phyloP scores from a whole-genome alignment of 2,797 vertebrate species.

The Muscicapa comitata region DNA sequence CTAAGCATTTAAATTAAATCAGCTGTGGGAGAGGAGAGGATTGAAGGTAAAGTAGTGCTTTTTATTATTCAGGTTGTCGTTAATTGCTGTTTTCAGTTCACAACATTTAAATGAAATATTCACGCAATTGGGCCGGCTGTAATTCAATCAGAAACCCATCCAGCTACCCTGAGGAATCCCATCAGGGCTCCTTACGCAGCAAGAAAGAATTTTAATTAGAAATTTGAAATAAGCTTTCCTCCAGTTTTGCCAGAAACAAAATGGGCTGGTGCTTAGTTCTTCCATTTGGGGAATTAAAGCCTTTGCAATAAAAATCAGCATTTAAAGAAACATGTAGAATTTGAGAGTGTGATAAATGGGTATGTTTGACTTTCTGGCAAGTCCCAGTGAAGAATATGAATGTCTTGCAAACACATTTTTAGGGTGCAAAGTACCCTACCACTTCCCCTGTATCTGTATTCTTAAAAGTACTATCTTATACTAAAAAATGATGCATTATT shows the following conservation, averaged over 20 bases:
- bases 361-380: not conserved
- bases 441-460: not conserved
- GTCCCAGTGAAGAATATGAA: not conserved
- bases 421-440: not conserved
- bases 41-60: constrained; percentile 41
- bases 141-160: constrained; percentile 40
- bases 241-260: constrained; percentile 47
- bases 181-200: constrained; percentile 15
- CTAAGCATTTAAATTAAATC: constrained; percentile 29
- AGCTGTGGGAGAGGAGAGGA: not conserved
- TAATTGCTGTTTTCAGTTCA: constrained; percentile 55
- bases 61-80: constrained; percentile 34
- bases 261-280: constrained; percentile 6
- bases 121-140: constrained; percentile 13
- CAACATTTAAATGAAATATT: constrained; percentile 37
- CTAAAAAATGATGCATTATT: not conserved
- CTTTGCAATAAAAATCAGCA: not conserved
- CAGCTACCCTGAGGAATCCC: constrained; percentile 42
- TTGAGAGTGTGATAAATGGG: not conserved
- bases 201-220: constrained; percentile 57
- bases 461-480: not conserved
- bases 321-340: constrained; percentile 13
- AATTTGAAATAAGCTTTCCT: constrained; percentile 48
- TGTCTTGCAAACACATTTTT: not conserved
- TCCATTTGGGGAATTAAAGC: constrained; percentile 33